Percentiles rank a stretch among this genome's conserved stretches.
Evolutionary conservation across 2,113 vertebrate genomes (phyloP).

Genomic region (Sceloporus undulatus): DNA sequence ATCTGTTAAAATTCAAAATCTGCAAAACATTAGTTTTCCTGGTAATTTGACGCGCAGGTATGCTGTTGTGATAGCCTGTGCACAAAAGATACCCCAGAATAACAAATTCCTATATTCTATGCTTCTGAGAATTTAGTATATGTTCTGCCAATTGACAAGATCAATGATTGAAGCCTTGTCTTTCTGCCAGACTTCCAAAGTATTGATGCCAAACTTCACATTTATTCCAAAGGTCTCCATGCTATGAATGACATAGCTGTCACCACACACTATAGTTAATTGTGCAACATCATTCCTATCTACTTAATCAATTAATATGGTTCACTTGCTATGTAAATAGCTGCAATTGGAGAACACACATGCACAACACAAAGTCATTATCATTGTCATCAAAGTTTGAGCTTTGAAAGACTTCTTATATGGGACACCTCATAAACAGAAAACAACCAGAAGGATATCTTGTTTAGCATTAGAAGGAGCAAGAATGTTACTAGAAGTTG

Average conservation of each 20-base stretch:
- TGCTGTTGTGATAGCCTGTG: background rate
- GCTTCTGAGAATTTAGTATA: constrained; percentile 20
- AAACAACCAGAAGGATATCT: background rate
- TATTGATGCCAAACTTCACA: constrained; percentile 54
- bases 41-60: background rate
- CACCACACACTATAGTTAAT: constrained; percentile 65
- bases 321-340: constrained; percentile 60
- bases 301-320: constrained; percentile 63
- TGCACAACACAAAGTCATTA: constrained; percentile 11
- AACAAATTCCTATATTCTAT: constrained; percentile 1
- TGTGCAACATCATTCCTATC: constrained; percentile 52
- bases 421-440: background rate
- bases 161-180: constrained; percentile 11
- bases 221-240: constrained; percentile 53
- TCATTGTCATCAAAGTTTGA: constrained; percentile 22
- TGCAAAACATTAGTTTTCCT: constrained; percentile 43
- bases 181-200: constrained; percentile 37
- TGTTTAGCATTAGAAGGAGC: background rate
- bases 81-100: constrained; percentile 19
- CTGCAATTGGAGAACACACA: constrained; percentile 43
- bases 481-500: background rate
- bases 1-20: background rate
- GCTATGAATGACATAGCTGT: constrained; percentile 58
- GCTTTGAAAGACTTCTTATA: background rate
- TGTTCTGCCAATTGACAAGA: constrained; percentile 2